phyloP scores from a whole-genome alignment of 2,888 invertebrate genomes.

The Choreutis nemorana region DNA sequence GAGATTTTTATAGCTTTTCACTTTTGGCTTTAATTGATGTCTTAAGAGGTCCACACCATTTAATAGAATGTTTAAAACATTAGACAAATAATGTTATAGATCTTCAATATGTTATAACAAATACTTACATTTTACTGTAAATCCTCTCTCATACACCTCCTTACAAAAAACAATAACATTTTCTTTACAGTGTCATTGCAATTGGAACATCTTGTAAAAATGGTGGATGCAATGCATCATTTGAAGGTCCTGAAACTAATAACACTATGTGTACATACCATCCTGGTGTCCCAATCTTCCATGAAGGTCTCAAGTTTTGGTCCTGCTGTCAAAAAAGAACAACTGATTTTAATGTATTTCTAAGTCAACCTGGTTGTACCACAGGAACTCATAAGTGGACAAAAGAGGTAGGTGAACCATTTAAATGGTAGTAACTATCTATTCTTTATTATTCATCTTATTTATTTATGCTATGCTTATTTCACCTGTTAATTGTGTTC shows the following conservation, averaged over 20 bases:
- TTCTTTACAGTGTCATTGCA: constrained; percentile 45
- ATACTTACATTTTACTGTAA: no score
- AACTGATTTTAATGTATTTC: constrained; percentile 91
- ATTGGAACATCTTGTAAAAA: constrained; percentile 88
- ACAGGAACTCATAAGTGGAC: constrained; percentile 88
- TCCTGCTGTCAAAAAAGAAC: constrained; percentile 94
- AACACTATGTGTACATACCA: constrained; percentile 77
- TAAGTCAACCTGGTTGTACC: constrained; percentile 91
- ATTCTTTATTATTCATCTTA: not conserved
- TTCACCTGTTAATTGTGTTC: not conserved
- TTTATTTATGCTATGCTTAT: not conserved
- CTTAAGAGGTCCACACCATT: no score
- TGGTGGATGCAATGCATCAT: constrained; percentile 78
- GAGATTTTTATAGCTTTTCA: no score
- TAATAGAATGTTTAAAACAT: no score
- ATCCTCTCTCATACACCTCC: no score
- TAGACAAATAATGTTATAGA: no score
- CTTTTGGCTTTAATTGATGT: no score
- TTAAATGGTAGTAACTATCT: no score
- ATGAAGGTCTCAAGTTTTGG: constrained; percentile 98
- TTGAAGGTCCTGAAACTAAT: constrained; percentile 71
- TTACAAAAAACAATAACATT: no score
- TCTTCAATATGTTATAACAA: no score
- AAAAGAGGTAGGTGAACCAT: constrained; percentile 71
- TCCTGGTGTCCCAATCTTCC: constrained; percentile 91